Conservation (phyloP, 2,113 vertebrate species). For the Callorhinus ursinus region DNA sequence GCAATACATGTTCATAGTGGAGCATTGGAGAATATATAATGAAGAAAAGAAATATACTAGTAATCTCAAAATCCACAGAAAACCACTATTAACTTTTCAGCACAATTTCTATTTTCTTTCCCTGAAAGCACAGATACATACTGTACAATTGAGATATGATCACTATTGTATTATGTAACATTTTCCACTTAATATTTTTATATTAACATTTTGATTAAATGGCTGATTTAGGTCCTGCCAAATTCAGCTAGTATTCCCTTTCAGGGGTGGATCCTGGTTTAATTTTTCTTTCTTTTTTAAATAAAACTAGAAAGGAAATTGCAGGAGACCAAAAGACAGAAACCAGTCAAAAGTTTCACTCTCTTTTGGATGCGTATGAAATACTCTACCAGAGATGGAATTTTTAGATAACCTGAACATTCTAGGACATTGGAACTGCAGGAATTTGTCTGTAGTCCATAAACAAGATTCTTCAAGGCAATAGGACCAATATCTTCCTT, state of each 20-base stretch:
- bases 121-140: background rate
- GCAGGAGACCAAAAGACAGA: background rate
- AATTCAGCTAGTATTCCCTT: background rate
- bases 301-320: background rate
- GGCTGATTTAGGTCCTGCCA: background rate
- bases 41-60: background rate
- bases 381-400: background rate
- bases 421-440: background rate
- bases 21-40: background rate
- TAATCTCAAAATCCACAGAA: background rate
- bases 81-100: background rate
- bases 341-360: background rate
- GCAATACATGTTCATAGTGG: background rate
- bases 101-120: background rate
- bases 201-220: background rate
- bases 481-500: background rate
- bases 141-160: background rate
- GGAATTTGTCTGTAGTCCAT: background rate
- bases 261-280: background rate
- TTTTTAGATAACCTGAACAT: background rate
- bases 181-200: background rate
- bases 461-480: background rate
- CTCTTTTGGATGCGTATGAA: background rate
- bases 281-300: background rate
- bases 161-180: background rate